A percentile compares a stretch with the other conserved stretches of the same genome.
These are phyloP conservation scores for Phaethornis superciliosus DNA, from an alignment of 2,113 vertebrate species.

Conservation along the genomic window DNA sequence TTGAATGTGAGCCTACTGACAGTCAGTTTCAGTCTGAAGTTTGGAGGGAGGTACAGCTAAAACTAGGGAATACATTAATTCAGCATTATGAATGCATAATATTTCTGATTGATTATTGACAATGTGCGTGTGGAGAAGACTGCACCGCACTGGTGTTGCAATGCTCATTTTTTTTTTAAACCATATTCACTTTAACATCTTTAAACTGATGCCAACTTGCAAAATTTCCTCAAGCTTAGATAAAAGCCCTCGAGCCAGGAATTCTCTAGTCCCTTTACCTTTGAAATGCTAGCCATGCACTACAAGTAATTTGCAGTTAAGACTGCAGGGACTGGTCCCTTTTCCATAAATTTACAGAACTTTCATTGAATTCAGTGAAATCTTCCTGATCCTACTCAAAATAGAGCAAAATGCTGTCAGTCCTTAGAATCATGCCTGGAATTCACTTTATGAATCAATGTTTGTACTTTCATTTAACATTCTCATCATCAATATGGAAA, in stretches of 20 bases:
- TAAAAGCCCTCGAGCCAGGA: not conserved
- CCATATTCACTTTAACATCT: not conserved
- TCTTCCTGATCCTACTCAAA: not conserved
- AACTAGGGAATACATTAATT: constrained; percentile 20
- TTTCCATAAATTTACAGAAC: not conserved
- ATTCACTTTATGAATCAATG: constrained; percentile 5
- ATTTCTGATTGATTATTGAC: not conserved
- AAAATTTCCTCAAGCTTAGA: not conserved
- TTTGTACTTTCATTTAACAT: not conserved
- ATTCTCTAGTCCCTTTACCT: not conserved
- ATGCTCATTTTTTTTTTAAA: not conserved
- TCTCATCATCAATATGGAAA: constrained; percentile 10
- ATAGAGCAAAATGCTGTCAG: not conserved
- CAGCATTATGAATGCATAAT: not conserved
- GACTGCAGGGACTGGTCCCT: not conserved
- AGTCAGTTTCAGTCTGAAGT: not conserved
- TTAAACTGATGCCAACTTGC: not conserved
- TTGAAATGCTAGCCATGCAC: not conserved
- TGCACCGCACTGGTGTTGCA: constrained; percentile 67
- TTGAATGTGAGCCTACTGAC: not conserved
- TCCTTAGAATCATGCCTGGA: constrained; percentile 36
- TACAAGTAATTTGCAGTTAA: not conserved
- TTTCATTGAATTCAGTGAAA: not conserved
- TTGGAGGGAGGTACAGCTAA: not conserved
- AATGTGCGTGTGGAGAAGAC: constrained; percentile 60